A percentile compares a stretch with the other conserved stretches of the same genome.
phyloP scores from a whole-genome alignment of 2,888 invertebrate species.

The Phengaris alcon region DNA sequence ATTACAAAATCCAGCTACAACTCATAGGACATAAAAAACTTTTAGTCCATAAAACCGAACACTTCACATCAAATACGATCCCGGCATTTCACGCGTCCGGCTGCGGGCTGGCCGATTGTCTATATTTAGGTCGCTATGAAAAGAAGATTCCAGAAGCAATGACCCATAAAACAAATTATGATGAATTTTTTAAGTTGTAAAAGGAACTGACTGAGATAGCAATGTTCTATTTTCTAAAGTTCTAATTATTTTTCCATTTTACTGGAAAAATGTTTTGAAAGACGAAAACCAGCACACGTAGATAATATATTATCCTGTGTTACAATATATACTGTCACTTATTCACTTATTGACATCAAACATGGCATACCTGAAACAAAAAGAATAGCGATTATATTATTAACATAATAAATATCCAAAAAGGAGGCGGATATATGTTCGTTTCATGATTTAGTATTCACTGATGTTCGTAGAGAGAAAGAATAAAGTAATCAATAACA shows the following conservation, averaged over 20 bases:
- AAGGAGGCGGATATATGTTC: too few species aligned
- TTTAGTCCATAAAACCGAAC: slow-evolving; percentile 22
- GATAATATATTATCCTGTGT: too few species aligned
- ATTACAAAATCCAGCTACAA: slow-evolving; percentile 4
- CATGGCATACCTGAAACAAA: slow-evolving; percentile 10
- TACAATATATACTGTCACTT: too few species aligned
- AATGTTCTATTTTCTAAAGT: not conserved
- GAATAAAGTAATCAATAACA: too few species aligned
- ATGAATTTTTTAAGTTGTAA: slow-evolving; percentile 19
- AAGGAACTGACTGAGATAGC: not conserved
- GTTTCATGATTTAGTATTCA: too few species aligned
- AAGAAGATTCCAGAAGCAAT: slow-evolving; percentile 44
- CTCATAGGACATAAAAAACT: slow-evolving; percentile 20
- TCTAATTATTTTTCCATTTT: not conserved
- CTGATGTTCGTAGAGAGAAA: too few species aligned
- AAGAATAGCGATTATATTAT: not conserved
- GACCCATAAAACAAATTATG: slow-evolving; percentile 28
- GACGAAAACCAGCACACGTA: too few species aligned
- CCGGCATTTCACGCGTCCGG: slow-evolving; percentile 47
- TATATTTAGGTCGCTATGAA: slow-evolving; percentile 65
- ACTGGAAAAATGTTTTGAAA: not conserved
- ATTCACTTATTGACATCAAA: not conserved
- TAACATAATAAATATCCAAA: not conserved
- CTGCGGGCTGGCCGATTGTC: slow-evolving; percentile 54
- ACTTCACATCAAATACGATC: slow-evolving; percentile 13